Evolutionary conservation across 1,140 invertebrate species (phyloP), one percentile per base, ranked within the genome.

Genomic region (Drosophila ambigua): DNA sequence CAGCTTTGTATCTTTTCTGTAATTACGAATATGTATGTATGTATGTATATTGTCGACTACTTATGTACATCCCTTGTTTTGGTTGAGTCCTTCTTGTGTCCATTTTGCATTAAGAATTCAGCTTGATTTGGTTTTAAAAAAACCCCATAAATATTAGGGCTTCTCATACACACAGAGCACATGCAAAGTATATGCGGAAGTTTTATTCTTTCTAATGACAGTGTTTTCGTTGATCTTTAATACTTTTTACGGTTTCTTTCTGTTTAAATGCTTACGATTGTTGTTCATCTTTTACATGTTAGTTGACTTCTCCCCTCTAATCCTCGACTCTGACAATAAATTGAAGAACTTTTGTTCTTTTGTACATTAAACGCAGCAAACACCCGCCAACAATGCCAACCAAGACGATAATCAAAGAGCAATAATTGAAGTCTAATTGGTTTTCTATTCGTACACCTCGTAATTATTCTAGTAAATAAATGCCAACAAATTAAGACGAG

Each of bases 51-150:
- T 91, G 90, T 91, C 90, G 77, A 91, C 82, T 91, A 90, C 77
- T 55, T 87, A 88, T 87, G 64, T 91, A 91, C 90, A 91, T 91
- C 90, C 90, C 90, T 91, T 91, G 90, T 91, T 88, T 90, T 76
- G 58, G 72, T 82, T 88, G 65, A 85, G 54, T 78, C 81, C 57
- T 74, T 74, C 53, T 90, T 87, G 82, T 87, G 81, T 85, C 83
- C 82, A 72, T 69, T 77, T 66, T 48, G 66, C 62, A 58, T 76
- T 79, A 67, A 67, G 65, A 78, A 57, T 78, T 72, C 67, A 55
- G 62, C 48, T 51, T 57, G 61, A 57, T 58, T 66, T 54, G 2
- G 41, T 58, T 48, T 8, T 43, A 51, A 65, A 60, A 55, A 79
- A 62, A 31, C 35, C 45, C 48, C 24, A 24, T 16, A 16, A 20